Evolutionary conservation across 2,888 invertebrate genomes (phyloP).

Genomic region (Acronicta leporina): DNA sequence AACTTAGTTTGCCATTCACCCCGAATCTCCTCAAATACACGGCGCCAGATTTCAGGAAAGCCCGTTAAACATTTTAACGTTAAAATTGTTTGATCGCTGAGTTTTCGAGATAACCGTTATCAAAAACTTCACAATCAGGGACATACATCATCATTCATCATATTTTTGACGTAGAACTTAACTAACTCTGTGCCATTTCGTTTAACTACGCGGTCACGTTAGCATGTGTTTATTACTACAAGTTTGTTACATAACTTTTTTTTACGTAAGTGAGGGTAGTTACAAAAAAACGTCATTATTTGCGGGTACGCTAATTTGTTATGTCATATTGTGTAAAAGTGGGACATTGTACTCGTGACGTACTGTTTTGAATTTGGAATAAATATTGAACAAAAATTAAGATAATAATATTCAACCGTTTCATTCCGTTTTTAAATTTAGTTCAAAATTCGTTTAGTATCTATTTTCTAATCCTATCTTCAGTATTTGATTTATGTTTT

Average conservation of each 20-base stretch:
- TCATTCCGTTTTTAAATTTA: too few relatives aligned
- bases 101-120: constrained; percentile 67
- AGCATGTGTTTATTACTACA: constrained; percentile 44
- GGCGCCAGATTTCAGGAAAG: constrained; percentile 34
- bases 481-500: constrained; percentile 15
- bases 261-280: constrained; percentile 10
- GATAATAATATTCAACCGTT: too few relatives aligned
- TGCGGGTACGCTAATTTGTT: constrained; percentile 19
- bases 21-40: background rate
- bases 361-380: background rate
- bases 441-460: too few relatives aligned
- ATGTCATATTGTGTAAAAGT: background rate
- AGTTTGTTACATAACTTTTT: constrained; percentile 52
- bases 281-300: constrained; percentile 6
- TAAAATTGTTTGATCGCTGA: constrained; percentile 52
- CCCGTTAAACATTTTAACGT: constrained; percentile 45
- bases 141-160: constrained; percentile 85
- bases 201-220: constrained; percentile 64
- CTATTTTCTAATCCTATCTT: constrained; percentile 8
- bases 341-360: background rate
- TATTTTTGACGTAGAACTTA: constrained; percentile 74
- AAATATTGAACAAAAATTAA: background rate
- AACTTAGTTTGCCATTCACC: too few relatives aligned
- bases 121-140: constrained; percentile 67
- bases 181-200: constrained; percentile 69